A percentile compares a stretch with the other conserved stretches of the same genome.
phyloP scores from a whole-genome alignment of 2,888 invertebrate genomes.

The Oscheius onirici region DNA sequence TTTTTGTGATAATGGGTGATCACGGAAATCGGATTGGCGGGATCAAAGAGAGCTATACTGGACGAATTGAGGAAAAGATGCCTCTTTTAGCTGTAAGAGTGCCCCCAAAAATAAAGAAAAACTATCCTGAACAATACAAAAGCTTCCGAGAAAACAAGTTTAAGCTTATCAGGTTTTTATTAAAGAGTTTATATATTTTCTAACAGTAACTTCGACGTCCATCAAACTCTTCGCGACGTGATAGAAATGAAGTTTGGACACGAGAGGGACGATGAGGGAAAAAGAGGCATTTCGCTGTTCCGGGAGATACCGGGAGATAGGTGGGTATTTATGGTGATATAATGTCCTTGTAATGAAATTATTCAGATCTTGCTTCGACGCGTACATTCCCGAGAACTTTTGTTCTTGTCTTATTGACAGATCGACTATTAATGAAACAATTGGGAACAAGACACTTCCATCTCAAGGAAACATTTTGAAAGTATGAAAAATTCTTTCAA shows the following conservation, averaged over 20 bases:
- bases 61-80: slow-evolving; percentile 73
- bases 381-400: slow-evolving; percentile 56
- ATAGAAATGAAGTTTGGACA: slow-evolving; percentile 46
- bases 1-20: slow-evolving; percentile 71
- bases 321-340: slow-evolving; percentile 1
- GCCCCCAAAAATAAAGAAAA: slow-evolving; percentile 69
- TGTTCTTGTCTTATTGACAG: slow-evolving; percentile 47
- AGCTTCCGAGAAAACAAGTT: slow-evolving; percentile 44
- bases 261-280: slow-evolving; percentile 3
- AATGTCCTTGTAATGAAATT: too few relatives aligned
- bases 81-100: slow-evolving; percentile 72
- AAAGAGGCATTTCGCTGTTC: slow-evolving; percentile 56
- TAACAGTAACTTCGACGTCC: slow-evolving; percentile 73
- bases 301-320: slow-evolving; percentile 35
- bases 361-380: slow-evolving; percentile 53
- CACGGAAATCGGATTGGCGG: slow-evolving; percentile 74
- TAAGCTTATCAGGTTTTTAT: slow-evolving; percentile 42
- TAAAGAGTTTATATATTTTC: slow-evolving; percentile 30
- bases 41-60: slow-evolving; percentile 72
- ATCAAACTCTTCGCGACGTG: slow-evolving; percentile 71
- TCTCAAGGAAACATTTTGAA: background rate
- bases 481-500: background rate
- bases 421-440: background rate
- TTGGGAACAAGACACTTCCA: background rate
- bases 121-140: slow-evolving; percentile 55